Conservation (phyloP, 2,797 vertebrate genomes). For the Lutra lutra region DNA sequence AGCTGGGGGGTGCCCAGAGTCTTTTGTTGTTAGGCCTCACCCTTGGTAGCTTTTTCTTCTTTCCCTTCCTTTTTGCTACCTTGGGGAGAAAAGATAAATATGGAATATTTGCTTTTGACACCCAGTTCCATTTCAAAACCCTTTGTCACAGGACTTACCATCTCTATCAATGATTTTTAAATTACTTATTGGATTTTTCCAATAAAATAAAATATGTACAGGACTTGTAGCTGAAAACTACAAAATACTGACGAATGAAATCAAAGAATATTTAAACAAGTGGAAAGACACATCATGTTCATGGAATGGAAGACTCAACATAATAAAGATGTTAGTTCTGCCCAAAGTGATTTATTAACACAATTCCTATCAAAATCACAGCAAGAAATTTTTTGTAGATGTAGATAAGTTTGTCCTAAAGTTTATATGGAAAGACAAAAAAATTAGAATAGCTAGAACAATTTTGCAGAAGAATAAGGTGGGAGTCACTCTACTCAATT, state of each 20-base stretch:
- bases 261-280: no score
- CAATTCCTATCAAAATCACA: not conserved
- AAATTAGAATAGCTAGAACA: not conserved
- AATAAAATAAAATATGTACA: no score
- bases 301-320: no score
- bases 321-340: no score
- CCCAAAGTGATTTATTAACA: no score
- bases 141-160: not conserved
- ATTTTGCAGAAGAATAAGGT: conserved; percentile 31
- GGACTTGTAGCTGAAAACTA: not conserved
- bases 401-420: not conserved
- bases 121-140: not conserved
- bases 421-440: not conserved
- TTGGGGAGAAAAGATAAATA: not conserved
- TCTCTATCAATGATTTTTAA: not conserved
- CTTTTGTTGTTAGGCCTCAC: not conserved
- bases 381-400: not conserved
- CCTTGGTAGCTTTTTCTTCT: not conserved
- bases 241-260: no score
- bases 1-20: not conserved
- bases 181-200: not conserved
- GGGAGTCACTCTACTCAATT: not conserved
- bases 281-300: no score
- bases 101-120: not conserved
- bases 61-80: not conserved